Evolutionary conservation across 2,113 vertebrate species (phyloP).

Genomic region (Cariama cristata): DNA sequence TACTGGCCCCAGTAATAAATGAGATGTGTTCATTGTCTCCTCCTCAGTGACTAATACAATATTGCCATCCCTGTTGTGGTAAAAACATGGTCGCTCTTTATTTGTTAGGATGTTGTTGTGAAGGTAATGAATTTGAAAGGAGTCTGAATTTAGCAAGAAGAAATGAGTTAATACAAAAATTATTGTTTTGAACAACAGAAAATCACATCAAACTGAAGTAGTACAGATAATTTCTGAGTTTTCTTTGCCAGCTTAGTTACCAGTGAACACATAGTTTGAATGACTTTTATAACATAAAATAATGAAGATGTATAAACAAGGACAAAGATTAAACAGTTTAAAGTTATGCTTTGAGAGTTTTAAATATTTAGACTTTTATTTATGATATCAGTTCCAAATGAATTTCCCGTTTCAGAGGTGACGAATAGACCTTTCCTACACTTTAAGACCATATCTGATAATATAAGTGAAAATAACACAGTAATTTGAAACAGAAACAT

Average conservation of each 20-base stretch:
- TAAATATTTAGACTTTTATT: neutral
- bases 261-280: neutral
- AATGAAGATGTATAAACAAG: neutral
- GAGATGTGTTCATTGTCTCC: neutral
- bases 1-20: neutral
- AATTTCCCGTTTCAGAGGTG: neutral
- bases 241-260: neutral
- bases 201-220: neutral
- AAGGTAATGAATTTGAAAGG: neutral
- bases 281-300: neutral
- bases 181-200: neutral
- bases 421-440: neutral
- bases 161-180: neutral
- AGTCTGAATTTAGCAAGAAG: neutral
- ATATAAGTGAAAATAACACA: neutral
- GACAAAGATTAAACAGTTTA: neutral
- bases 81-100: neutral
- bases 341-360: neutral
- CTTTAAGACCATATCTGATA: neutral
- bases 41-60: neutral
- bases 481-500: neutral
- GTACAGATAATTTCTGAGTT: neutral
- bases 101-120: neutral
- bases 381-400: neutral
- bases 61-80: neutral